These are phyloP conservation scores for Hydrotaea cyrtoneurina DNA, from an alignment of 2,888 invertebrate genomes.

Conservation along the genomic window DNA sequence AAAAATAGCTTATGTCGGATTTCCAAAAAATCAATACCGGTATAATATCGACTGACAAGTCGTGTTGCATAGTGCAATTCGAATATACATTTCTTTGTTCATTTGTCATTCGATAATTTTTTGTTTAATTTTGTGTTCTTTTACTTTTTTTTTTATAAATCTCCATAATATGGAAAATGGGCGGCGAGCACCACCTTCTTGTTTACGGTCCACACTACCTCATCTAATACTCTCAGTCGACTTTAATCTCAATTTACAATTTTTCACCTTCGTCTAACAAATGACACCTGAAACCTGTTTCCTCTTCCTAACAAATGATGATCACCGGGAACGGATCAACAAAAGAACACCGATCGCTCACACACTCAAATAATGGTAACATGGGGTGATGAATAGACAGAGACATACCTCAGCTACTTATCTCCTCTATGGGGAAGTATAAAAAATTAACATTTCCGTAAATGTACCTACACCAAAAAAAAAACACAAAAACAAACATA, in stretches of 20 bases:
- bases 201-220: background rate
- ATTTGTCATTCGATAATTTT: no score
- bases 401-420: conserved; percentile 28
- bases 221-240: no score
- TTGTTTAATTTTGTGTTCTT: no score
- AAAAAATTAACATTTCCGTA: conserved; percentile 39
- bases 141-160: background rate
- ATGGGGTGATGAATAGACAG: conserved; percentile 25
- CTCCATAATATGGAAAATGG: background rate
- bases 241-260: conserved; percentile 59
- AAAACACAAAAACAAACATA: background rate
- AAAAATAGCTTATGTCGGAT: no score
- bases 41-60: no score
- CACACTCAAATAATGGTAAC: background rate
- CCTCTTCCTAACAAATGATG: conserved; percentile 27
- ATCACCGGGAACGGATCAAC: background rate
- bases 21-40: no score
- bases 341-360: background rate
- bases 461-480: conserved; percentile 15
- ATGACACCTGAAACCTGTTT: conserved; percentile 60
- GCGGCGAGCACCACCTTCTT: conserved; percentile 7
- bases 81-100: no score
- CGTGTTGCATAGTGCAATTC: no score
- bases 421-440: background rate
- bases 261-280: conserved; percentile 55